A percentile compares a stretch with the other conserved stretches of the same genome.
phyloP scores from a whole-genome alignment of 2,797 vertebrate genomes.

The Antennarius maculatus region DNA sequence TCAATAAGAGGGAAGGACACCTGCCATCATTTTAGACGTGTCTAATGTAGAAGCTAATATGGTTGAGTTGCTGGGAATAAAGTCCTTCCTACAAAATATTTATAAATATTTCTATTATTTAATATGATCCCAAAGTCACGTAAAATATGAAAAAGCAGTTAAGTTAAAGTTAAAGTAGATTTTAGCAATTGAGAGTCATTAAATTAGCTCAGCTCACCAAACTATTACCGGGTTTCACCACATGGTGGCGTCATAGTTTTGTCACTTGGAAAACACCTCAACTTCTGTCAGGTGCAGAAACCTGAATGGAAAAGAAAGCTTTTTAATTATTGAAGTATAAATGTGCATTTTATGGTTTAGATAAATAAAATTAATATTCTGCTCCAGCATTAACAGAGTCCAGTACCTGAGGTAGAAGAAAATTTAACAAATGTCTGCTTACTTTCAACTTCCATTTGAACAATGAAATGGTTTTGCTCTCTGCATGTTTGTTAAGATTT shows the following conservation, averaged over 20 bases:
- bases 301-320: background rate
- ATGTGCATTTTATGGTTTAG: background rate
- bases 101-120: too few species aligned
- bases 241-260: constrained; percentile 45
- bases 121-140: background rate
- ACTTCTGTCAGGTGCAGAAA: background rate
- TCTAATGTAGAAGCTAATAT: background rate
- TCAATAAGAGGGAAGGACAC: background rate
- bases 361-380: background rate
- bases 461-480: too few species aligned
- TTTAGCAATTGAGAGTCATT: background rate
- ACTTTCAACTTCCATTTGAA: too few species aligned
- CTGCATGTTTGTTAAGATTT: background rate
- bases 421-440: background rate
- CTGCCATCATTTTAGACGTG: background rate
- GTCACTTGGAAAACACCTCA: background rate
- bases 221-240: constrained; percentile 28
- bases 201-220: background rate
- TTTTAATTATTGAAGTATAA: too few species aligned
- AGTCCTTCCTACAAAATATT: background rate
- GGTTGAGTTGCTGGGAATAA: too few species aligned
- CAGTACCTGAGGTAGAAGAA: background rate
- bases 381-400: background rate
- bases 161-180: background rate
- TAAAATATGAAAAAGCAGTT: background rate